A percentile compares a stretch with the other conserved stretches of the same genome.
Conservation (phyloP, 2,888 invertebrate genomes). For the Xestia c-nigrum region DNA sequence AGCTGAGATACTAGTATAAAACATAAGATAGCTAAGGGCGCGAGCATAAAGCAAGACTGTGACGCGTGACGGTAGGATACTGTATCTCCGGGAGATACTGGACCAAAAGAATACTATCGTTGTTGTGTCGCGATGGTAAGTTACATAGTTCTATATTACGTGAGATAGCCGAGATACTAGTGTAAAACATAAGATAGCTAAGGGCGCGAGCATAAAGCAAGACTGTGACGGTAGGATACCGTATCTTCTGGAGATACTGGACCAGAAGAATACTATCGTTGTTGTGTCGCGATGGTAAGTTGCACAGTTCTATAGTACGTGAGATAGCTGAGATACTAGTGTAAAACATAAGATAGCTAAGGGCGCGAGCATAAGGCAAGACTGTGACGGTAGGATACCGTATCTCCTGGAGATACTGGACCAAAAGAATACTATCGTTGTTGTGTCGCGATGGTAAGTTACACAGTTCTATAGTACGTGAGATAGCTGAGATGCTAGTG, state of each 20-base stretch:
- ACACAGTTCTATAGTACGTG: no score
- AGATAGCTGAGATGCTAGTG: constrained; percentile 35
- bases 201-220: constrained; percentile 83
- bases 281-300: constrained; percentile 92
- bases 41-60: constrained; percentile 91
- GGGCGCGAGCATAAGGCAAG: constrained; percentile 86
- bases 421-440: constrained; percentile 92
- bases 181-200: constrained; percentile 78
- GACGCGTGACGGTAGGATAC: constrained; percentile 91
- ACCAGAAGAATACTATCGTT: constrained; percentile 92
- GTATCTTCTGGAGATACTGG: constrained; percentile 94
- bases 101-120: constrained; percentile 92
- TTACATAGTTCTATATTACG: no score
- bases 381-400: constrained; percentile 94
- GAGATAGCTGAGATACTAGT: no score
- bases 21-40: constrained; percentile 75
- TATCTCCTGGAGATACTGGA: constrained; percentile 94
- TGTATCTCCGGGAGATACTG: constrained; percentile 94
- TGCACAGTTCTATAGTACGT: no score
- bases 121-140: constrained; percentile 92
- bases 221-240: constrained; percentile 95
- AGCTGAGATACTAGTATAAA: constrained; percentile 72
- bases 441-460: constrained; percentile 92
- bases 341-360: constrained; percentile 79
- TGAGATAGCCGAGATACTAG: no score